Conservation (phyloP, 2,113 vertebrate genomes). For the Peromyscus polionotus region DNA sequence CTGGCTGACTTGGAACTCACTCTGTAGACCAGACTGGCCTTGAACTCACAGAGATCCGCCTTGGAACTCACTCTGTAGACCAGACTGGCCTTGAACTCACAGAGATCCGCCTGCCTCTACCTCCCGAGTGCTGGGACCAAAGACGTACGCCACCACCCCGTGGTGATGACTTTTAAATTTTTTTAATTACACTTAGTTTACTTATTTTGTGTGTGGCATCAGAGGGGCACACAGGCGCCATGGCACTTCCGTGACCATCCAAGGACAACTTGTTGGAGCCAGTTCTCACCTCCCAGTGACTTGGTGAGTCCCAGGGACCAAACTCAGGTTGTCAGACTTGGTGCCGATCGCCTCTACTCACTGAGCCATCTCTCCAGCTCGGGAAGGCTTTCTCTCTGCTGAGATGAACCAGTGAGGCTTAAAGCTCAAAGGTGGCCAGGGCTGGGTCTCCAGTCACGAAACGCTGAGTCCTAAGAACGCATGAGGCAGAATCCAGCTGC, state of each 20-base stretch:
- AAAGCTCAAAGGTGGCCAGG: not conserved
- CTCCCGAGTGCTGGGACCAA: not conserved
- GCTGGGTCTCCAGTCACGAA: not conserved
- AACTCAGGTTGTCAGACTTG: not conserved
- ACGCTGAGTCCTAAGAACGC: not conserved
- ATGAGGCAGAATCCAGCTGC: not conserved
- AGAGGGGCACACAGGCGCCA: not conserved
- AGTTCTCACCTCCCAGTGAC: not conserved
- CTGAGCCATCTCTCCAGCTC: not conserved
- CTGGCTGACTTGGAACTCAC: not conserved
- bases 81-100: not conserved
- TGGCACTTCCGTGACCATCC: not conserved
- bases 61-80: not conserved
- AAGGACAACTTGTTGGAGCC: not conserved
- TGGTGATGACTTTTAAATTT: not conserved
- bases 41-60: not conserved
- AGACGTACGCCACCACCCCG: rapidly evolving
- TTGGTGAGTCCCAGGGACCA: not conserved
- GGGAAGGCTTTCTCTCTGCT: not conserved
- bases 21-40: not conserved
- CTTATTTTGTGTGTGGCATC: not conserved
- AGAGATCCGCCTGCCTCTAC: not conserved
- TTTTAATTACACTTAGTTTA: not conserved
- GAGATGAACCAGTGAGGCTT: not conserved
- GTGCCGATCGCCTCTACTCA: too few species aligned